Evolutionary conservation across 1,140 invertebrate species (phyloP).

Genomic region (Zaprionus lachaisei): DNA sequence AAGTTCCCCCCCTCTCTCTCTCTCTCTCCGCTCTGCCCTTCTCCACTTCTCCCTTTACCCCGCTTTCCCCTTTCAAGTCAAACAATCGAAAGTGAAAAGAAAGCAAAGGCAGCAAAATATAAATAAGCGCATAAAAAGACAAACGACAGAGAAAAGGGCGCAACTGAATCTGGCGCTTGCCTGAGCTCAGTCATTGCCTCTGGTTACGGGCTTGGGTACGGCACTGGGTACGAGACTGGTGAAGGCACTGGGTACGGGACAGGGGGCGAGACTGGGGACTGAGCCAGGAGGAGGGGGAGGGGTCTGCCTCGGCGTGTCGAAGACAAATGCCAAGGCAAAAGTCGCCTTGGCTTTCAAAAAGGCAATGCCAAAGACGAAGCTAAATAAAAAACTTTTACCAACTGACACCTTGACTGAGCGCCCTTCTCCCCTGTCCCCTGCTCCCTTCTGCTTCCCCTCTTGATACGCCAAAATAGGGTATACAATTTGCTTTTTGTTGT

Average conservation of each 20-base stretch:
- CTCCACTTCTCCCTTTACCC: background rate
- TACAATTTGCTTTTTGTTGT: slow-evolving; percentile 60
- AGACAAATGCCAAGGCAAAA: slow-evolving; percentile 60
- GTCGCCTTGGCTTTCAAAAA: slow-evolving; percentile 35
- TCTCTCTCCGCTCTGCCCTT: slow-evolving; percentile 2
- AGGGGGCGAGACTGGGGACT: too few species aligned
- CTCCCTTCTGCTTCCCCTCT: background rate
- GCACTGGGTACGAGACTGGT: background rate
- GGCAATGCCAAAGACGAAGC: slow-evolving; percentile 39
- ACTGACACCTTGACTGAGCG: slow-evolving; percentile 50
- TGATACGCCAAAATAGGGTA: slow-evolving; percentile 39
- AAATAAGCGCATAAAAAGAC: slow-evolving; percentile 22
- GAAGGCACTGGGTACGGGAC: background rate
- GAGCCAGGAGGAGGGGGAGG: too few species aligned
- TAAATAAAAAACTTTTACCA: slow-evolving; percentile 45
- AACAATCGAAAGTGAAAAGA: slow-evolving; percentile 42
- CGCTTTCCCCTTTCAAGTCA: background rate
- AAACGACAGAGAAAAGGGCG: slow-evolving; percentile 35
- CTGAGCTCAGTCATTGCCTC: background rate
- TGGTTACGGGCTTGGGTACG: background rate
- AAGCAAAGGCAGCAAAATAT: slow-evolving; percentile 20
- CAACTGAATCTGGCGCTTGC: background rate
- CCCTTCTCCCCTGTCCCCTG: background rate
- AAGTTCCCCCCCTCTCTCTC: background rate
- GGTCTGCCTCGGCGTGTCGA: slow-evolving; percentile 14